Base-by-base conservation (phyloP, 2,888 invertebrate genomes). In the Patella pellucida region DNA sequence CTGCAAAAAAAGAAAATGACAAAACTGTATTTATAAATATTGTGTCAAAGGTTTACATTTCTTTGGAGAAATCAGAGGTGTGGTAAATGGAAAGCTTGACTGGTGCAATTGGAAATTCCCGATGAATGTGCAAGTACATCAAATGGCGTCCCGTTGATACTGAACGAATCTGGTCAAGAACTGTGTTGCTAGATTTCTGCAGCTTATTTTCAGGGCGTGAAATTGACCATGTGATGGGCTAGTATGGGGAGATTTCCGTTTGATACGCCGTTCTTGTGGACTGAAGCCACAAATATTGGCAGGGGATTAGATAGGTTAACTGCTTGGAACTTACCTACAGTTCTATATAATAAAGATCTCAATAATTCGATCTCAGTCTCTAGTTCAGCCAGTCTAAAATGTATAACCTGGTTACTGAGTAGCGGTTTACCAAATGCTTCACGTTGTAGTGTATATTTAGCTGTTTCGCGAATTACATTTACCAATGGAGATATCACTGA, bases 341-440 rank as follows among this genome's bases (percentile, higher is more conserved):
- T 90, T 81, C 91, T 85, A 85, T 93, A 92, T 16, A 92, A 82
- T 68, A 93, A 83, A 1, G 93, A 89, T 71, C 92, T 80, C 23
- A 93, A 85, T 12, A 90, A 84, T 83, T 93, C 93, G 15, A 93
- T 86, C 85, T 93, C 93, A 11, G 92, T 92, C 74, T 91, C 89
- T 69, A 93, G 86, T 82, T 93, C 93, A 4, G 92, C 93, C 68
- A 93, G 86, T n/a, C 90, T 87, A 85, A 91, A 93, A 80, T 93
- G 92, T n/a, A 93, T 91, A 52, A 80, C 77, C 78, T 90, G 90
- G 78, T 90, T 89, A 83, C 86, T 79, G 2, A 93, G 85, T 9
- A 93, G 84, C 0, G 92, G 89, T 74, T 89, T 85, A 9, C 92
- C 92, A 85, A 93, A 93, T 3, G 91, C 90, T 71, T 91, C 88